A percentile compares a stretch with the other conserved stretches of the same genome.
These are phyloP conservation scores for Ciona savignyi DNA, from an alignment of 23 tunicate genomes.

Conservation along the genomic window DNA sequence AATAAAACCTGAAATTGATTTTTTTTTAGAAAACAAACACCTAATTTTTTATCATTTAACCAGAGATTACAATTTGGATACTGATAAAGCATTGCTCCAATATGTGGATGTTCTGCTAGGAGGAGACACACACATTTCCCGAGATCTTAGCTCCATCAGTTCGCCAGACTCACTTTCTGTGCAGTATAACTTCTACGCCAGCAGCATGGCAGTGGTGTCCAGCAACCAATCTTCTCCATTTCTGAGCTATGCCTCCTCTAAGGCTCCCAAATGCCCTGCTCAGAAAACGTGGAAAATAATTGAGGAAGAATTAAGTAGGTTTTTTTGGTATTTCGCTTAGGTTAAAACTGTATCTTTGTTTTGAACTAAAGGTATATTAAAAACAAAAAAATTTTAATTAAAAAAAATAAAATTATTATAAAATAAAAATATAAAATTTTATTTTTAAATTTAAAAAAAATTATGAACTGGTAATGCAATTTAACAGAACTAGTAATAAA, in stretches of 20 bases:
- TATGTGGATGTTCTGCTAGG: conserved; percentile 21
- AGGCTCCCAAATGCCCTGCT: background rate
- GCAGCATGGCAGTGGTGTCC: conserved; percentile 1
- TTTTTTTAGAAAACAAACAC: background rate
- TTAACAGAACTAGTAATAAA: too few species aligned
- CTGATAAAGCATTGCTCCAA: conserved; percentile 19
- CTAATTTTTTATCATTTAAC: background rate
- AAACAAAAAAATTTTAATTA: too few species aligned
- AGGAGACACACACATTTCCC: background rate
- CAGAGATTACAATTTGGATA: conserved; percentile 38
- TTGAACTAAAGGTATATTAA: too few species aligned
- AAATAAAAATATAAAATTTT: too few species aligned
- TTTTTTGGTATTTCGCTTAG: too few species aligned
- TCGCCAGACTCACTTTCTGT: conserved; percentile 10
- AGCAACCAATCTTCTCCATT: background rate
- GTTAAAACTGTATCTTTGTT: too few species aligned
- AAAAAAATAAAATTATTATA: too few species aligned
- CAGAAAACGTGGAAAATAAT: conserved; percentile 9
- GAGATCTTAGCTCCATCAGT: background rate
- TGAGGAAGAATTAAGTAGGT: conserved; percentile 36
- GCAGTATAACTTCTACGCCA: background rate
- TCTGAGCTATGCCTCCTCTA: background rate
- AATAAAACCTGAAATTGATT: background rate
- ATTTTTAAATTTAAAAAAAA: too few species aligned
- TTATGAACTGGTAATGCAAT: too few species aligned